phyloP scores from a whole-genome alignment of 2,888 invertebrate genomes.

The Xestia c-nigrum region DNA sequence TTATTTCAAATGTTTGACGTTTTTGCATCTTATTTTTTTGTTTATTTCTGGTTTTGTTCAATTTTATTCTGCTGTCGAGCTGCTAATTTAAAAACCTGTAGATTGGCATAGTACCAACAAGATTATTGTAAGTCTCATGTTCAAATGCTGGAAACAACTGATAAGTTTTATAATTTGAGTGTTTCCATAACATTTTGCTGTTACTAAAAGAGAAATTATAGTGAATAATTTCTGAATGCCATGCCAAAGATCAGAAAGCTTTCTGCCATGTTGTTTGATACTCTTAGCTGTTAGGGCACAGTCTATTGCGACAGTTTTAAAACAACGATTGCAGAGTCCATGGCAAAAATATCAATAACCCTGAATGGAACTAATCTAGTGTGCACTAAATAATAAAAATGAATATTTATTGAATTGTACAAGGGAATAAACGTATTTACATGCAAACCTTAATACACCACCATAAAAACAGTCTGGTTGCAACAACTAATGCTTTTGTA shows the following conservation, averaged over 20 bases:
- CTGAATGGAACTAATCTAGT: neutral
- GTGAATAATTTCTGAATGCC: neutral
- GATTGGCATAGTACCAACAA: neutral
- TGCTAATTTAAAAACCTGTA: neutral
- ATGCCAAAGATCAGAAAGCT: neutral
- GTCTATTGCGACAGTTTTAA: neutral
- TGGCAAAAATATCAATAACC: neutral
- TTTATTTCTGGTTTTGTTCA: neutral
- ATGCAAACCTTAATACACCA: neutral
- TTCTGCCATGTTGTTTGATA: neutral
- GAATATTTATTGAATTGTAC: neutral
- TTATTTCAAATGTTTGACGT: conserved; percentile 4
- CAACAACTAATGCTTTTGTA: neutral
- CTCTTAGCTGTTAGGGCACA: neutral
- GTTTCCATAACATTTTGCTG: neutral
- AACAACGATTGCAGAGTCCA: neutral
- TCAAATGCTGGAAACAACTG: neutral
- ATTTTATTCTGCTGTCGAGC: neutral
- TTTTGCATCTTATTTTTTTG: conserved; percentile 1
- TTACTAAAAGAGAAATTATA: neutral
- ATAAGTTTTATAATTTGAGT: neutral
- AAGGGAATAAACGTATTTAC: neutral
- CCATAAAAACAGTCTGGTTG: neutral
- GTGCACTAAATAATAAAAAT: neutral
- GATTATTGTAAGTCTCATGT: neutral